These are phyloP conservation scores for Sceloporus tristichus DNA, from an alignment of 2,113 vertebrate genomes.

Conservation along the genomic window DNA sequence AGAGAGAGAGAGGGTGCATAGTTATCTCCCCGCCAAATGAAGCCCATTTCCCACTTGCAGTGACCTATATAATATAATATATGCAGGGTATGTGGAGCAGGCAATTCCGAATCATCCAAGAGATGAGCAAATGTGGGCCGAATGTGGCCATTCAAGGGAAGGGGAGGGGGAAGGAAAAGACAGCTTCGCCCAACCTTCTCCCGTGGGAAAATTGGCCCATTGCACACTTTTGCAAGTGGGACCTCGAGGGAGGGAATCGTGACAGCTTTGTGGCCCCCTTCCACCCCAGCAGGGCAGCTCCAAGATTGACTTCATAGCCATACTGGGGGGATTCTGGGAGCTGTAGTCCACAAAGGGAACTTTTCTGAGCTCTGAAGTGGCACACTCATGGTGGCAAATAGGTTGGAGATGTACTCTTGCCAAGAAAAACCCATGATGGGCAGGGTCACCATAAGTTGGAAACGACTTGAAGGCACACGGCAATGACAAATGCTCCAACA, in stretches of 20 bases:
- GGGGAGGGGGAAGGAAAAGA: too few relatives aligned
- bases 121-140: neutral
- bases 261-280: neutral
- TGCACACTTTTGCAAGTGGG: neutral
- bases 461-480: too few relatives aligned
- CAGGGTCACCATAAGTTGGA: too few relatives aligned
- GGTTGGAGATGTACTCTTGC: too few relatives aligned
- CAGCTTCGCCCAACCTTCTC: neutral
- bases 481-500: too few relatives aligned
- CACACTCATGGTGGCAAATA: too few relatives aligned
- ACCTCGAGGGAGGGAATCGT: neutral
- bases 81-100: conserved; percentile 11
- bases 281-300: too few relatives aligned
- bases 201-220: neutral
- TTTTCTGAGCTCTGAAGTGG: neutral
- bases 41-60: neutral
- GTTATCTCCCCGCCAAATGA: neutral
- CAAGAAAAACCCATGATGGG: too few relatives aligned
- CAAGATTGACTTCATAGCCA: too few relatives aligned
- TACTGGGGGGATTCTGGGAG: neutral
- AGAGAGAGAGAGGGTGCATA: rapidly evolving
- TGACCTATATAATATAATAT: neutral
- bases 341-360: neutral
- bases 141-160: neutral
- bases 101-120: neutral